A percentile compares a stretch with the other conserved stretches of the same genome.
Evolutionary conservation across 2,113 vertebrate species (phyloP).

Genomic region (Plestiodon gilberti): DNA sequence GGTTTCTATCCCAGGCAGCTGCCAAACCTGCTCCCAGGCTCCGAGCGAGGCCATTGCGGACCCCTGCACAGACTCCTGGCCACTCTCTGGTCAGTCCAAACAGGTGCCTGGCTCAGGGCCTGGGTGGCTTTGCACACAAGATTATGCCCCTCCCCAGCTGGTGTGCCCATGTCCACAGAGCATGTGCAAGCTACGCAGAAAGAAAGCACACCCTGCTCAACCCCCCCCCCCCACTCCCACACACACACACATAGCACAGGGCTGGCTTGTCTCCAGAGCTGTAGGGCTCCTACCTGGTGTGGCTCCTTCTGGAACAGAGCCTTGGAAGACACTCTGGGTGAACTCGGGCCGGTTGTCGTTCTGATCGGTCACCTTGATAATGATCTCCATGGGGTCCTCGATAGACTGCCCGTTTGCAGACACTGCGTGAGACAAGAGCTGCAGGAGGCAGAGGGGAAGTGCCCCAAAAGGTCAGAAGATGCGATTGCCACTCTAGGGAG

Average conservation of each 20-base stretch:
- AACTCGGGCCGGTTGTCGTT: conserved; percentile 77
- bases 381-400: conserved; percentile 78
- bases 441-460: not conserved
- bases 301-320: conserved; percentile 68
- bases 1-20: no score
- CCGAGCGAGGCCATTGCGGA: no score
- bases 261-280: not conserved
- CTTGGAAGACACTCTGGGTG: conserved; percentile 67
- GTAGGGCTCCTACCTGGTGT: conserved; percentile 64
- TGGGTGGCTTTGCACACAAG: not conserved
- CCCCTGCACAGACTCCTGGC: no score
- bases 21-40: not conserved
- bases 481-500: no score
- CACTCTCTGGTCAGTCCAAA: no score
- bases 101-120: not conserved
- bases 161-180: not conserved
- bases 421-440: conserved; percentile 71
- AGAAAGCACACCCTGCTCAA: no score
- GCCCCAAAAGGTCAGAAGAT: not conserved
- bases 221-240: no score
- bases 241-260: accelerated
- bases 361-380: conserved; percentile 74
- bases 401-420: conserved; percentile 53
- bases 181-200: not conserved
- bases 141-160: not conserved